phyloP scores from a whole-genome alignment of 2,888 invertebrate species.

The Brachyptera putata region DNA sequence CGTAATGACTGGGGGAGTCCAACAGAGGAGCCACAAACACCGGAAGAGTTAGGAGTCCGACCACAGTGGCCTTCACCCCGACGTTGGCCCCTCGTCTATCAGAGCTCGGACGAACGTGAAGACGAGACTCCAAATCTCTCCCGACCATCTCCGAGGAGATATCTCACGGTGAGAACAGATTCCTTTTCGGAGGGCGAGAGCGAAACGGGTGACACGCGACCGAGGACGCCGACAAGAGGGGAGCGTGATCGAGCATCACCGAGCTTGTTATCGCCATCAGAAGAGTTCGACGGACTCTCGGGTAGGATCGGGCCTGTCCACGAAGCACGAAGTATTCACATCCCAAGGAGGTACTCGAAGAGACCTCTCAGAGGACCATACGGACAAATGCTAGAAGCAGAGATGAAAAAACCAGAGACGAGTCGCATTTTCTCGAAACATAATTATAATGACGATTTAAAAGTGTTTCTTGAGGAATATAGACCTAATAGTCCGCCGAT shows the following conservation, averaged over 20 bases:
- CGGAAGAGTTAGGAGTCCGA: conserved; percentile 42
- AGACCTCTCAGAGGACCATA: conserved; percentile 71
- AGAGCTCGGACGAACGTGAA: conserved; percentile 71
- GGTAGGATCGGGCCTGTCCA: conserved; percentile 35
- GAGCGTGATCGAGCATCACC: conserved; percentile 52
- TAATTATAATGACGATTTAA: conserved; percentile 55
- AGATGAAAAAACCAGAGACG: conserved; percentile 63
- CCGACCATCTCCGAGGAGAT: conserved; percentile 30
- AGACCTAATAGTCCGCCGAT: conserved; percentile 37
- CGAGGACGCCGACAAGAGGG: conserved; percentile 41
- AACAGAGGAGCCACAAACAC: conserved; percentile 45
- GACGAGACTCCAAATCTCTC: conserved; percentile 43
- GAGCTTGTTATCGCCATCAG: conserved; percentile 62
- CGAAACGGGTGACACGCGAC: conserved; percentile 44
- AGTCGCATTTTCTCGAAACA: conserved; percentile 45
- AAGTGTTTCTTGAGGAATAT: conserved; percentile 49
- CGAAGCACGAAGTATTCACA: conserved; percentile 47
- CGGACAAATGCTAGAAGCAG: conserved; percentile 75
- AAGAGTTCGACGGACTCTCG: conserved; percentile 52
- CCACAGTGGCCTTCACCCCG: conserved; percentile 52
- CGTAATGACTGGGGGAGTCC: conserved; percentile 39
- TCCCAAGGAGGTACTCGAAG: conserved; percentile 66
- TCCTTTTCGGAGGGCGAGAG: conserved; percentile 71
- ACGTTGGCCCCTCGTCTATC: conserved; percentile 55
- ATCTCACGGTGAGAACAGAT: conserved; percentile 51